phyloP scores from a whole-genome alignment of 2,888 invertebrate species.

The Drosophila infuscata region DNA sequence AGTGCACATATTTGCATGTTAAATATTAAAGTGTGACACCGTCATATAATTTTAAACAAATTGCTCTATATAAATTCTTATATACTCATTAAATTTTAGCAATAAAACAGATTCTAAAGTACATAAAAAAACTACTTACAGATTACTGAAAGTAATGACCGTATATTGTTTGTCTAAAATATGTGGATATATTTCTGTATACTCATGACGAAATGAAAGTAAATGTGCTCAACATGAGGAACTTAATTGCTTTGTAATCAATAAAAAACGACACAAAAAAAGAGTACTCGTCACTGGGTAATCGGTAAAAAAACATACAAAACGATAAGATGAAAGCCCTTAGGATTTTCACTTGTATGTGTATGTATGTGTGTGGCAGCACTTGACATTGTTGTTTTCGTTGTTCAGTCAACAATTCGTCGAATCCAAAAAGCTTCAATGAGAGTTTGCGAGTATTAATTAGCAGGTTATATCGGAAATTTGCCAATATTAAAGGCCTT shows the following conservation, averaged over 20 bases:
- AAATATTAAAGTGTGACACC: background rate
- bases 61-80: too few relatives aligned
- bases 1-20: background rate
- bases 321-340: conserved; percentile 31
- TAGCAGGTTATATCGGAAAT: conserved; percentile 12
- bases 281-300: background rate
- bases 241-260: background rate
- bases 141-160: background rate
- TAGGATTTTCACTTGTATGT: background rate
- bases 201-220: background rate
- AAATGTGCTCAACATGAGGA: background rate
- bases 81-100: background rate
- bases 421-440: conserved; percentile 25
- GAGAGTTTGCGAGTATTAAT: conserved; percentile 15
- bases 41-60: background rate
- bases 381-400: conserved; percentile 28
- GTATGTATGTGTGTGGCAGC: background rate
- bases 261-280: background rate
- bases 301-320: background rate
- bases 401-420: conserved; percentile 6
- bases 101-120: too few relatives aligned
- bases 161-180: too few relatives aligned
- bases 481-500: conserved; percentile 21
- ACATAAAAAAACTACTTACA: too few relatives aligned
- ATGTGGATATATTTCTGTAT: too few relatives aligned